Conservation (phyloP, 2,113 vertebrate genomes). For the Rhegmatorhina hoffmannsi region DNA sequence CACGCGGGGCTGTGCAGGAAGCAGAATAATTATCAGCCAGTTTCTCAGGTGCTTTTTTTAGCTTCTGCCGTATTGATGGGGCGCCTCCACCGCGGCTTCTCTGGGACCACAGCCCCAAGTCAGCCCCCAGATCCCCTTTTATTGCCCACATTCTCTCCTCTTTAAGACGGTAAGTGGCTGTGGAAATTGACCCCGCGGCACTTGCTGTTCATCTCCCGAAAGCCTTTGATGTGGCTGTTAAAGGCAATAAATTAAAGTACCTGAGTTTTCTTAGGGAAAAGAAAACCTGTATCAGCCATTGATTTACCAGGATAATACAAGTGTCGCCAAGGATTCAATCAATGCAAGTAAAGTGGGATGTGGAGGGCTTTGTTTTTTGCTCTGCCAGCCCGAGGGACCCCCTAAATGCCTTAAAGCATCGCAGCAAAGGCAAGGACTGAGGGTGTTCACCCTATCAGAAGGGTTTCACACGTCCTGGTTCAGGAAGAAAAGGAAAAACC, state of each 20-base stretch:
- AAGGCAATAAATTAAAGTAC: slow-evolving; percentile 51
- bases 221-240: slow-evolving; percentile 34
- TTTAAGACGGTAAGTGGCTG: not conserved
- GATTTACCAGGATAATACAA: not conserved
- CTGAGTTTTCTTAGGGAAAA: not conserved
- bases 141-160: not conserved
- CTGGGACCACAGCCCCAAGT: not conserved
- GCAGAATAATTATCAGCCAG: not conserved
- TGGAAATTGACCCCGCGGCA: slow-evolving; percentile 22
- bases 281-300: not conserved
- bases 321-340: not conserved
- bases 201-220: not conserved
- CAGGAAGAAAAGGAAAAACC: fast-evolving
- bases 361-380: not conserved
- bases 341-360: not conserved
- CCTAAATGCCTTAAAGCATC: not conserved
- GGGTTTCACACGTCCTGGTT: not conserved
- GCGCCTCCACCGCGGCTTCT: not conserved
- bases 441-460: not conserved
- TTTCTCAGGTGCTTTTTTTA: not conserved
- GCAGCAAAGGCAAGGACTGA: not conserved
- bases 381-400: not conserved
- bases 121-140: not conserved
- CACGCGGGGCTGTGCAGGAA: not conserved
- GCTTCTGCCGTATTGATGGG: not conserved